Evolutionary conservation across 2,797 vertebrate genomes (phyloP).

Genomic region (Acrossocheilus fasciatus): DNA sequence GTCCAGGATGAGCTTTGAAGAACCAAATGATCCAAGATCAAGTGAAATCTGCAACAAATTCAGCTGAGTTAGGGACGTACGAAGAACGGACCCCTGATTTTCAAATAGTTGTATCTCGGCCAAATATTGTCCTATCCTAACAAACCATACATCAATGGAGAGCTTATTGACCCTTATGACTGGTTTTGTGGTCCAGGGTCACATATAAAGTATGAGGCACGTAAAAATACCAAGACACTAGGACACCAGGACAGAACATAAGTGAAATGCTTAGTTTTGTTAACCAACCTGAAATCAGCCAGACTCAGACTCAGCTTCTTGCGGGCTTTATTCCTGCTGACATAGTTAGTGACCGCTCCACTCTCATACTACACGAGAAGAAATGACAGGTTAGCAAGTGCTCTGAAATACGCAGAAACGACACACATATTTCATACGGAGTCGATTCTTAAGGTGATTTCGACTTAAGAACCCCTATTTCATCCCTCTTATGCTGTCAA

Average conservation of each 20-base stretch:
- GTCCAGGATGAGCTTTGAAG: too few relatives aligned
- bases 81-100: too few relatives aligned
- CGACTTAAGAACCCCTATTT: neutral
- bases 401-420: neutral
- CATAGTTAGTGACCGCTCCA: conserved; percentile 93
- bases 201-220: neutral
- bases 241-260: neutral
- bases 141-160: too few relatives aligned
- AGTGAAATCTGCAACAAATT: too few relatives aligned
- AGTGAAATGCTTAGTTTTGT: neutral
- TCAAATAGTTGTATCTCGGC: too few relatives aligned
- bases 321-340: conserved; percentile 93
- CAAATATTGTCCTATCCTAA: too few relatives aligned
- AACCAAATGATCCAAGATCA: too few relatives aligned
- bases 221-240: neutral
- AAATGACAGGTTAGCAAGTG: neutral
- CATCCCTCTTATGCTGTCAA: neutral
- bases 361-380: conserved; percentile 84
- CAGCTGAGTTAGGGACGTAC: too few relatives aligned
- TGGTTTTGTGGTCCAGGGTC: too few relatives aligned
- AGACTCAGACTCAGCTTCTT: conserved; percentile 95
- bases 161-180: too few relatives aligned
- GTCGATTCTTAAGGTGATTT: neutral
- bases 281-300: conserved; percentile 90
- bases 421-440: neutral